Base-by-base conservation (phyloP, 2,113 vertebrate species). In the Platichthys stellatus region DNA sequence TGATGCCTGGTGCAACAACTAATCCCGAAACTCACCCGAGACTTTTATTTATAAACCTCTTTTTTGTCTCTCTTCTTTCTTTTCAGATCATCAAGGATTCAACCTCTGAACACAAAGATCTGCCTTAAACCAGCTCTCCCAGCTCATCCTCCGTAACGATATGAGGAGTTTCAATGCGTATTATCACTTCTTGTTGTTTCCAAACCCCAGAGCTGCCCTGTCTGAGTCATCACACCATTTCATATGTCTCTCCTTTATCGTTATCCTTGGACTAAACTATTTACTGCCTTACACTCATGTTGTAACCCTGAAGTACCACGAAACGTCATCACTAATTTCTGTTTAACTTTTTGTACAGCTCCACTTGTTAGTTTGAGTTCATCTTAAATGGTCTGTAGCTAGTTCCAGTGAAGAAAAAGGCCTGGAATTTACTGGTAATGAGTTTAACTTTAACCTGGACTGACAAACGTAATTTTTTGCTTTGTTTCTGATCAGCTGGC, bases 1-100 rank as follows among this genome's bases (percentile, higher is more conserved):
- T 83, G 82, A 75, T 77, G 78, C 58, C 80, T 26, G 49, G 18
- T 28, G 45, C 20, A 31, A 54, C 60, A 69, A 18, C 66, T 14
- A 31, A n/a, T 60, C 47, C 47, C 0, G 60, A 58, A 63, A 5
- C 51, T 59, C 63, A 45, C 0, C 14, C 61, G 65, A 68, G 80
- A 77, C 53, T 45, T 53, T 23, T 53, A 0, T 12, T 61, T 79
- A 83, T 71, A 67, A 76, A 75, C 40, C 15, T n/a, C 14, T 64
- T 9, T 26, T 63, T 31, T 35, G 0, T 54, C 61, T 35, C 5
- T 60, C 63, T 21, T 63, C 14, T 28, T 65, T 17, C 20, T 80
- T 92, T 89, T 61, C 89, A 95, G 94, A 93, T 95, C 82, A 94
- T 95, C 74, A 94, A 95, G 74, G 94, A 95, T 66, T 93, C 93